Evolutionary conservation across 2,113 vertebrate species (phyloP), one percentile per base, ranked within the genome.

Genomic region (Collichthys lucidus): DNA sequence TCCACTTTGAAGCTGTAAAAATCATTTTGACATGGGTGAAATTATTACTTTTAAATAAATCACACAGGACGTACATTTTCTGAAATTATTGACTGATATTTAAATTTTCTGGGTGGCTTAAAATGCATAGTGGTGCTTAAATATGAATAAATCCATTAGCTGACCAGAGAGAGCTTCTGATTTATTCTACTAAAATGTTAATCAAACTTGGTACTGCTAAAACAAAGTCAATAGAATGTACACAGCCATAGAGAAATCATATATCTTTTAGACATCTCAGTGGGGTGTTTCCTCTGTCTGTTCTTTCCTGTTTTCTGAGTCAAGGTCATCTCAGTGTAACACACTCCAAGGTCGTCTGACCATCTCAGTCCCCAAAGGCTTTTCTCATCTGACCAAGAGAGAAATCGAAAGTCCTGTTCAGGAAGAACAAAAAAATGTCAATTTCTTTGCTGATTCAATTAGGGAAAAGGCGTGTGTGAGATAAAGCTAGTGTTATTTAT

Each of bases 401-500:
- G 60, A 92, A 91, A 94, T 94, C 89, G 80, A 93, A 94, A 67
- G 83, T 88, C 80, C 87, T 91, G 86, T 88, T 92, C 79, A 82
- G 82, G 75, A 81, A 72, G 79, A 86, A 84, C 79, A 82, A 87
- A 89, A 88, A 89, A 88, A 87, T 73, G 85, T 91, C 92, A 91
- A 92, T 94, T 91, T 76, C 75, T 77, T 70, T 88, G 90, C 91
- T 93, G 91, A 93, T 94, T 94, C 89, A 94, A 93, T 95, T 93
- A 93, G 75, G 56, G 72, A 74, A 90, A 93, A 91, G 87, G 81
- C 88, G 86, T 83, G 79, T 92, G 89, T 85, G 92, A 93, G 93
- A 95, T 94, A 94, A 95, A 93, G 92, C 85, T 53, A 22, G 87
- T 90, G 92, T 89, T 94, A 93, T 95, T 95, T 87, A 93, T 95